Conservation (phyloP, 2,113 vertebrate species). For the Mormoops blainvillei region DNA sequence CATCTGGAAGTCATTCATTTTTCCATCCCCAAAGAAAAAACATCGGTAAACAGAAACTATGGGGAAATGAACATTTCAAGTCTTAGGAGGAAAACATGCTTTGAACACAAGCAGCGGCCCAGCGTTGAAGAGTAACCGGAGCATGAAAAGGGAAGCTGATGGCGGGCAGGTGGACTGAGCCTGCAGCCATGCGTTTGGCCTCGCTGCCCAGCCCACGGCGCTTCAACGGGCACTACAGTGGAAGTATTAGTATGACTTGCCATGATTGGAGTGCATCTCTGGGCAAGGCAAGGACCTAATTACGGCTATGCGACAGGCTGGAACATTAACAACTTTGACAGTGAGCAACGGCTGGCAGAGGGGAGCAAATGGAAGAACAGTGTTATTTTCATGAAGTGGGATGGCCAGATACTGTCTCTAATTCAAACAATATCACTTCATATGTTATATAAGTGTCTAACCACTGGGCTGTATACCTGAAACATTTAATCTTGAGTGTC, state of each 20-base stretch:
- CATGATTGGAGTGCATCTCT: neutral
- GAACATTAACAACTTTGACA: neutral
- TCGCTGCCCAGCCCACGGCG: neutral
- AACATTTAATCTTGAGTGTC: neutral
- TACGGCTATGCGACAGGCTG: neutral
- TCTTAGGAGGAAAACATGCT: neutral
- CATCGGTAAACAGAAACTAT: neutral
- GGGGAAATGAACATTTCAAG: neutral
- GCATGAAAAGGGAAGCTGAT: neutral
- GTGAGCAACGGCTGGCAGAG: neutral
- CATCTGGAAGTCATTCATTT: neutral
- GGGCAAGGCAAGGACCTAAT: neutral
- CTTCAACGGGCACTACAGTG: neutral
- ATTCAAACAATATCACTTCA: neutral
- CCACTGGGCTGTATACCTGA: neutral
- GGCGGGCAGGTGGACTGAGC: neutral
- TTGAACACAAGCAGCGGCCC: neutral
- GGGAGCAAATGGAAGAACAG: neutral
- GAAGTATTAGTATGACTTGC: neutral
- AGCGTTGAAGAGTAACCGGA: neutral
- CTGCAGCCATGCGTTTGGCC: neutral
- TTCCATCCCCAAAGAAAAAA: neutral
- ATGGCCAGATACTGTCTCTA: neutral
- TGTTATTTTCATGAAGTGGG: neutral
- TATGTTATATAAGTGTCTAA: neutral